phyloP scores from a whole-genome alignment of 2,113 vertebrate species.

The Clarias magur region DNA sequence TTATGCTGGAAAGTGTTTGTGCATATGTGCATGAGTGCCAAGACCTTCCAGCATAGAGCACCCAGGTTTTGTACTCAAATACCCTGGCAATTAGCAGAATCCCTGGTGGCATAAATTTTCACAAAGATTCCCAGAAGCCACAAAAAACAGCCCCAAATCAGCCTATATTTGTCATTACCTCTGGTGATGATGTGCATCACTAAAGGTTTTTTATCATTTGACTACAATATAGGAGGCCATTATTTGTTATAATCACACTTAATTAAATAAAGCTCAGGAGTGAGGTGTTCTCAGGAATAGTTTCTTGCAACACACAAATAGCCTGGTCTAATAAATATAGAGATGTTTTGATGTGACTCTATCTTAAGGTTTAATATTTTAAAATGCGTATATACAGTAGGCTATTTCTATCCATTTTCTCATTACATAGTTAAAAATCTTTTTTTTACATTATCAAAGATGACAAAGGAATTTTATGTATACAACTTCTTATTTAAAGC shows the following conservation, averaged over 20 bases:
- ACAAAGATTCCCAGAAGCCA: not conserved
- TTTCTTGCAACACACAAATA: not conserved
- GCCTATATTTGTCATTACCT: not conserved
- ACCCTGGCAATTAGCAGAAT: not conserved
- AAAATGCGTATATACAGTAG: not conserved
- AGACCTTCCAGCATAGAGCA: not conserved
- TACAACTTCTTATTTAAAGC: not conserved
- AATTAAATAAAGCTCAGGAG: not conserved
- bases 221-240: not conserved
- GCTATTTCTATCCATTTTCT: not conserved
- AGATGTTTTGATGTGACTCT: not conserved
- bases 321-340: not conserved
- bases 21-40: not conserved
- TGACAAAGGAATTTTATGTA: not conserved
- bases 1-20: not conserved
- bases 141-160: not conserved
- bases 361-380: not conserved
- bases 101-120: not conserved
- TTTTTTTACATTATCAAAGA: not conserved
- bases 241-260: too few relatives aligned
- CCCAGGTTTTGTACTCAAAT: not conserved
- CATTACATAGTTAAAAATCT: not conserved
- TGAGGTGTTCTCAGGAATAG: not conserved
- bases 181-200: not conserved
- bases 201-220: not conserved